phyloP scores from a whole-genome alignment of 2,888 invertebrate species.

The Steinernema carpocapsae region DNA sequence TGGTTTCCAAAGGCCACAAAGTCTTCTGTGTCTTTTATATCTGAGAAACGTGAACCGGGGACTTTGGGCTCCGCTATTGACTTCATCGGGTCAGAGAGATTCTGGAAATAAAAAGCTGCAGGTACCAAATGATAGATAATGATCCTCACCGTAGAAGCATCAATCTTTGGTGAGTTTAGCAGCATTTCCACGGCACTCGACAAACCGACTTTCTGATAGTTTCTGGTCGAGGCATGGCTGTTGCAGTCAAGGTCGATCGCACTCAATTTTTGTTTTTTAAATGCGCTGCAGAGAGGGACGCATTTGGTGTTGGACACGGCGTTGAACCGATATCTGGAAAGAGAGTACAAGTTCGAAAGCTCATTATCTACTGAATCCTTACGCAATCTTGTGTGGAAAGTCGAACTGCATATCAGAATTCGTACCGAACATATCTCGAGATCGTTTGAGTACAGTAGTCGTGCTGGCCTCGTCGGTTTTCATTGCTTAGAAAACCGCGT shows the following conservation, averaged over 20 bases:
- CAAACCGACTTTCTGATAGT: not conserved
- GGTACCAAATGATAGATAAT: too few relatives aligned
- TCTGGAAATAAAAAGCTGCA: not conserved
- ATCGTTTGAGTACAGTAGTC: too few relatives aligned
- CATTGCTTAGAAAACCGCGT: not conserved
- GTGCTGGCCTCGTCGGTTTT: not conserved
- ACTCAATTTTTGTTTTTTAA: not conserved
- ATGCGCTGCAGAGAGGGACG: not conserved
- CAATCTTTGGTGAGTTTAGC: not conserved
- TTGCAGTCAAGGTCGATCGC: too few relatives aligned
- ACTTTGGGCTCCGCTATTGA: not conserved
- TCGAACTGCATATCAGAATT: not conserved
- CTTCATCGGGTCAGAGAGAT: not conserved
- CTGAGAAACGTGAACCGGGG: not conserved
- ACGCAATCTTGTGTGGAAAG: slow-evolving; percentile 13
- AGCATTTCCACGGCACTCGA: not conserved
- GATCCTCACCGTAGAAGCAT: too few relatives aligned
- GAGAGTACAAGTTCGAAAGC: not conserved
- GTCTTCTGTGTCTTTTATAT: not conserved
- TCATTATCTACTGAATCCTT: too few relatives aligned
- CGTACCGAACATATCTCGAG: not conserved
- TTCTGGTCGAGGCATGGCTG: too few relatives aligned
- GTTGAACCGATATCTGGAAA: slow-evolving; percentile 13
- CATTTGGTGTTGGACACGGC: not conserved
- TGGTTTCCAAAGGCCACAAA: not conserved